Base-by-base conservation (phyloP, 2,888 invertebrate genomes). In the Rhagonycha lutea region DNA sequence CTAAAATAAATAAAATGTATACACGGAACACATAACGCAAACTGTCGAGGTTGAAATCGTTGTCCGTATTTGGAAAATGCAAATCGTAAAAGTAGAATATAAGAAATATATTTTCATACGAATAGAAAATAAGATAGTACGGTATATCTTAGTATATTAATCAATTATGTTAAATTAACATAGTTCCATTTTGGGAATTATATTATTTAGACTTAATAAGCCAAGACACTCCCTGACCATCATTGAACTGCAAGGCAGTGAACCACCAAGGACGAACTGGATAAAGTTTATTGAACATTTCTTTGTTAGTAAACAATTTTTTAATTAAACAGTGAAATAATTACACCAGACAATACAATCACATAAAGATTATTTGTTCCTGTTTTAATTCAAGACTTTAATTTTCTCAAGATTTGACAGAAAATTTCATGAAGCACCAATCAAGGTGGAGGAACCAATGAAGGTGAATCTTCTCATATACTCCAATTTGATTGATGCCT, bases 191-290 rank as follows among this genome's bases (percentile, higher is more conserved):
- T 47, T 47, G 1, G n/a, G 47, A 47, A 47, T 47, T n/a, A 47
- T 47, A 47, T 47, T n/a, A 47, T 47, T 47, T 47, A 47, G 47
- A n/a, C 47, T 47, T 12, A 47, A 47, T 47, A 47, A 47, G 47
- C n/a, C 47, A n/a, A 68, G 75, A 75, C 72, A 75, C 72, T 69
- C 75, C 75, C 75, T 75, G 72, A 75, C 75, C 75, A 69, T 26
- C 47, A 14, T 63, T 72, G 69, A 63, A 65, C 75, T 47, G 47
- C 47, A 47, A 47, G 47, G 47, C 72, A 75, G 47, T 68, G 72
- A 69, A 72, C 72, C 24, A 72, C 47, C 75, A 75, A 72, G 75
- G 75, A 47, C 69, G 68, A 67, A 47, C 47, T 47, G n/a, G n/a
- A 47, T 47, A 3, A n/a, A 47, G 47, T 47, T 47, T 47, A n/a